Conservation (phyloP, 2,888 invertebrate species). For the Temnothorax rugatulus region DNA sequence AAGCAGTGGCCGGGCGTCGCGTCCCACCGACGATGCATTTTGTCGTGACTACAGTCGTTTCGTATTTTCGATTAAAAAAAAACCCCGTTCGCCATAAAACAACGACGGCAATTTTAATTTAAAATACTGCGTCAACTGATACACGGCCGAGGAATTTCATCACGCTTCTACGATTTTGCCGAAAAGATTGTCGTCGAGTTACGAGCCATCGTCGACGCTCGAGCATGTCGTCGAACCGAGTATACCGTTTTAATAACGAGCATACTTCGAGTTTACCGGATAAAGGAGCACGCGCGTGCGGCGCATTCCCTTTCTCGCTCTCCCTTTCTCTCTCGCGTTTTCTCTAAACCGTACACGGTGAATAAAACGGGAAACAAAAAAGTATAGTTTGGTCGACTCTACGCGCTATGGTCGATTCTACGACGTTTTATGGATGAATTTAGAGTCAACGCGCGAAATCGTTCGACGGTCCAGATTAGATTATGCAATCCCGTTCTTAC, state of each 20-base stretch:
- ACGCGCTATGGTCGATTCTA: background rate
- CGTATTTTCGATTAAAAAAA: constrained; percentile 28
- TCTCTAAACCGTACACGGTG: background rate
- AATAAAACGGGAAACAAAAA: constrained; percentile 28
- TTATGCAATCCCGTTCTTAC: constrained; percentile 53
- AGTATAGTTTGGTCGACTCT: background rate
- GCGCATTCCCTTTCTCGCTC: background rate
- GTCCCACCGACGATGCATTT: constrained; percentile 43
- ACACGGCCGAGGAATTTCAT: constrained; percentile 8
- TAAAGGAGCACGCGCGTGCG: constrained; percentile 20
- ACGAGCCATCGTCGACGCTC: constrained; percentile 35
- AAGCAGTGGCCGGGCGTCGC: constrained; percentile 25
- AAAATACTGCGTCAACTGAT: constrained; percentile 30
- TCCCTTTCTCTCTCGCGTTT: background rate
- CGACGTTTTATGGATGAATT: constrained; percentile 42
- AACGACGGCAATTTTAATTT: constrained; percentile 45
- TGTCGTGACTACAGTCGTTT: constrained; percentile 13
- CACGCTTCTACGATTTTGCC: constrained; percentile 25
- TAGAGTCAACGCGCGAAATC: constrained; percentile 39
- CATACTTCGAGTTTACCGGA: constrained; percentile 56
- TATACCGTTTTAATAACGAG: constrained; percentile 56
- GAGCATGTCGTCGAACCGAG: constrained; percentile 41
- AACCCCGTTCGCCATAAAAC: constrained; percentile 24
- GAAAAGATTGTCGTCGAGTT: constrained; percentile 43
- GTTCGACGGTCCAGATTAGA: constrained; percentile 37